These are phyloP conservation scores for Crotalus viridis DNA, from an alignment of 2,113 vertebrate genomes.

Conservation along the genomic window DNA sequence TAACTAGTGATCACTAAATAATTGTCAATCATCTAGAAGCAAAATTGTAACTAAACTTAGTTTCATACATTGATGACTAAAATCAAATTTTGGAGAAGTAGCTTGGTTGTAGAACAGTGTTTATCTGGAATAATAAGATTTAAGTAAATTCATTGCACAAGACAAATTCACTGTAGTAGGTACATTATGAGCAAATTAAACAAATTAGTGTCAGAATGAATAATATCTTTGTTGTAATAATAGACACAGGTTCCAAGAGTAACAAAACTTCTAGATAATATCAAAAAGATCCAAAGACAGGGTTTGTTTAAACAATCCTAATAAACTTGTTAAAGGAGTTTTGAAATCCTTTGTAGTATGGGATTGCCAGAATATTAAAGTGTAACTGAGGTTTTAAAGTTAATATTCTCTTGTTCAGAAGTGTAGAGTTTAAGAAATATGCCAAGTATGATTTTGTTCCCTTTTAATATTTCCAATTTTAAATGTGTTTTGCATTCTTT, in stretches of 20 bases:
- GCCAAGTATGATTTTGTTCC: neutral
- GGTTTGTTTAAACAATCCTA: neutral
- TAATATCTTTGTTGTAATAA: neutral
- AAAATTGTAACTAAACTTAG: neutral
- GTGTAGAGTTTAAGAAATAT: neutral
- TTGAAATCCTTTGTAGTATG: neutral
- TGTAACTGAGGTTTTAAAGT: constrained; percentile 2
- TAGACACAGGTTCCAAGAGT: neutral
- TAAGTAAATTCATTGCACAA: neutral
- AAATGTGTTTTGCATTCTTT: neutral
- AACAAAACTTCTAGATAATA: neutral
- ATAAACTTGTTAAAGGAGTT: neutral
- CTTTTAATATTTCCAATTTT: neutral
- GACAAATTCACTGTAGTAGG: neutral
- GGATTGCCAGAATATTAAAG: neutral
- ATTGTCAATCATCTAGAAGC: neutral
- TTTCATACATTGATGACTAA: constrained; percentile 3
- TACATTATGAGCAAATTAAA: constrained; percentile 9
- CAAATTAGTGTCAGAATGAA: neutral
- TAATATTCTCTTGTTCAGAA: neutral
- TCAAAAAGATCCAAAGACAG: neutral
- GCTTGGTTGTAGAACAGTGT: neutral
- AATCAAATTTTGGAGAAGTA: neutral
- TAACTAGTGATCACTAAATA: constrained; percentile 30
- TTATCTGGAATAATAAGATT: neutral